phyloP scores from a whole-genome alignment of 2,797 vertebrate genomes.

The Coregonus suidteri region DNA sequence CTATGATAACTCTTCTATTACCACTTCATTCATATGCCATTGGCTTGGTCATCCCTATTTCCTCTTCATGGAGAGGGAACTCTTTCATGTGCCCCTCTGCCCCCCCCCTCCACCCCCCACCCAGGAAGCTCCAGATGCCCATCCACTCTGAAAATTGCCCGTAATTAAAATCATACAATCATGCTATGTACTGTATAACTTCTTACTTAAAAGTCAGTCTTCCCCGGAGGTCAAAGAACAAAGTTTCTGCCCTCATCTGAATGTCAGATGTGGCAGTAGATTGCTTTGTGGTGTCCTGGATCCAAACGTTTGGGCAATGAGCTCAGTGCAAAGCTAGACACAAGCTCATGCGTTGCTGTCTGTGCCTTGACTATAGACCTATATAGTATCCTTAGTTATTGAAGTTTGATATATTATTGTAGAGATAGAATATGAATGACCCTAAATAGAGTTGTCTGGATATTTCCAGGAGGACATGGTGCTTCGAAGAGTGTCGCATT shows the following conservation, averaged over 20 bases:
- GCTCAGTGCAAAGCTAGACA: slow-evolving; percentile 45
- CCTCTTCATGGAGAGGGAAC: slow-evolving; percentile 16
- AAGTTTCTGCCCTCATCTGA: slow-evolving; percentile 57
- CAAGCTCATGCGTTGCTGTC: slow-evolving; percentile 42
- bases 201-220: slow-evolving; percentile 48
- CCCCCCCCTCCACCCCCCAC: slow-evolving; percentile 14
- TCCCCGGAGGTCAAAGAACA: slow-evolving; percentile 61
- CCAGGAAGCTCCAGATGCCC: slow-evolving; percentile 48
- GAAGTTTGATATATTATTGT: not conserved
- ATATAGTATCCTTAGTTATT: not conserved
- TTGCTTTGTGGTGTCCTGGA: slow-evolving; percentile 58
- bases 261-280: slow-evolving; percentile 73
- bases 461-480: not conserved
- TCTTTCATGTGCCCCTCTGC: slow-evolving; percentile 18
- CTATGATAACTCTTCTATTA: not conserved
- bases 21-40: not conserved
- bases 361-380: slow-evolving; percentile 8
- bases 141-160: slow-evolving; percentile 53
- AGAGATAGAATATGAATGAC: not conserved
- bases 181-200: slow-evolving; percentile 53
- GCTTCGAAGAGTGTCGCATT: not conserved
- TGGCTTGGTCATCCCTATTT: not conserved
- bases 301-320: slow-evolving; percentile 56
- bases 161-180: slow-evolving; percentile 68
- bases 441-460: not conserved